These are phyloP conservation scores for Drosophila burlai DNA, from an alignment of 1,140 invertebrate genomes.

Conservation along the genomic window DNA sequence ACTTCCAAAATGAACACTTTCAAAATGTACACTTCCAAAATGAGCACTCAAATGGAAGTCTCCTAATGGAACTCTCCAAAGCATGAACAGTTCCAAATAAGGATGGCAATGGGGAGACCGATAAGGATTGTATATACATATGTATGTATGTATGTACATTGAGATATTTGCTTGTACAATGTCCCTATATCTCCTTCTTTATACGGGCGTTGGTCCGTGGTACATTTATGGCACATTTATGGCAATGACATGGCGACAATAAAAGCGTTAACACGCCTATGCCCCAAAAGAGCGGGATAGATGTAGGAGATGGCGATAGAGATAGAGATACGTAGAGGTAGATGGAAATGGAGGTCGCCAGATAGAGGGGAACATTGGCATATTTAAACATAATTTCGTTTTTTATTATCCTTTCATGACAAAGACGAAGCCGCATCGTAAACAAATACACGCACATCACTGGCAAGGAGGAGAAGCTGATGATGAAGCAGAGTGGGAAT, in stretches of 20 bases:
- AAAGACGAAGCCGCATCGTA: slow-evolving; percentile 51
- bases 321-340: neutral
- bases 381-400: slow-evolving; percentile 80
- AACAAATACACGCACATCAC: slow-evolving; percentile 29
- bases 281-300: slow-evolving; percentile 11
- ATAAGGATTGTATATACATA: slow-evolving; percentile 4
- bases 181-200: slow-evolving; percentile 15
- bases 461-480: slow-evolving; percentile 9
- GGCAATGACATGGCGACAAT: slow-evolving; percentile 68
- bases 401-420: slow-evolving; percentile 77
- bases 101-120: slow-evolving; percentile 1
- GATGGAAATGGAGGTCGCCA: slow-evolving; percentile 2
- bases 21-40: neutral
- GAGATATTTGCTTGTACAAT: slow-evolving; percentile 6
- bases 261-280: slow-evolving; percentile 74
- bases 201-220: slow-evolving; percentile 29
- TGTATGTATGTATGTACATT: neutral
- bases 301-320: neutral
- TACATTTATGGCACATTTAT: slow-evolving; percentile 43
- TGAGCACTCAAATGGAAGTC: slow-evolving; percentile 6
- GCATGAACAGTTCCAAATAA: slow-evolving; percentile 9
- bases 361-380: slow-evolving; percentile 56
- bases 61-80: slow-evolving; percentile 2
- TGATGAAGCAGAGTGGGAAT: slow-evolving; percentile 37
- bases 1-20: neutral